Base-by-base conservation (phyloP, 1,140 invertebrate species). In the Pseudoatta argentina region DNA sequence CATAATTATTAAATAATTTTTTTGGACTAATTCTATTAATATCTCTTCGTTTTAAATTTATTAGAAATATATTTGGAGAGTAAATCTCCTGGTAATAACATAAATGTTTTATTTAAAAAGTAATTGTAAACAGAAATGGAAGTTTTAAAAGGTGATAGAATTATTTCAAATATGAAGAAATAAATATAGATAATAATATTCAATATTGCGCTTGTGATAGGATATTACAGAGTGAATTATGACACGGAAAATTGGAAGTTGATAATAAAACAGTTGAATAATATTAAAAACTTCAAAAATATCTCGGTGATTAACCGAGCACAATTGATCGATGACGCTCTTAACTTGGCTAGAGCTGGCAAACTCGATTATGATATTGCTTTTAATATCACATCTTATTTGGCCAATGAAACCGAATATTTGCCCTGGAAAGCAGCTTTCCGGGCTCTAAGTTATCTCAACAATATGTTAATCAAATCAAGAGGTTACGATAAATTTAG, bases 181-280 rank as follows among this genome's bases (percentile, higher is more conserved):
- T 55, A 83, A 76, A 61, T 18, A 48, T n/a, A 7, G 55, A 67
- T 61, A 24, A 77, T 55, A 7, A 64, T 24, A 76, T 61, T 30
- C 7, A 44, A 44, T 21, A 5, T 64, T 64, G 1, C 18, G 16
- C 16, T 59, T 67, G 64, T 67, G 12, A 57, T 51, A 96, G 97
- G 97, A 34, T 98, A 97, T 89, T 98, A 98, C 92, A 96, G 97
- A 59, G 97, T 98, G 1, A 98, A 98, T 93, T 98, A 98, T 91
- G 98, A 98, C 87, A 90, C 95, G 34, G 93, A 94, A 10, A 98
- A 98, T 92, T 98, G 98, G 98, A 93, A 97, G 64, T 92, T 98
- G 82, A 95, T 98, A 7, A 97, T 96, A 0, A 94, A 96, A 8
- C 96, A 98, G 83, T 92, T 98, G 10, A 96, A 96, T 79, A 96